Evolutionary conservation across 1,140 invertebrate species (phyloP), one percentile per base, ranked within the genome.

Genomic region (Belonocnema kinseyi): DNA sequence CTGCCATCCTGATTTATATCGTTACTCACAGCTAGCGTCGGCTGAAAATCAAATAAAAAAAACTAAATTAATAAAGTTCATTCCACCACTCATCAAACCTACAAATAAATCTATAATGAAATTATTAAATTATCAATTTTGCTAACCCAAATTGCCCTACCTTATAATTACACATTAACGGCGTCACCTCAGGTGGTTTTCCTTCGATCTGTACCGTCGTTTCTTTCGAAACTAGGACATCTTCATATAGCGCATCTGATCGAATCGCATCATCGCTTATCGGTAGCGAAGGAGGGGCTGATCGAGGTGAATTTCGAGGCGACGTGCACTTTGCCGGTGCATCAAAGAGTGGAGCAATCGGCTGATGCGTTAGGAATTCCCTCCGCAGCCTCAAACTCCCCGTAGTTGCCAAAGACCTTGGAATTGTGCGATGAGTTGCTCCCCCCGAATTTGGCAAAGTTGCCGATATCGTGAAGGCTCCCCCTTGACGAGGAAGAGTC

Each of bases 401-500:
- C 75, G 88, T 91, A 4, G 90, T 91, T 2, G 89, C 89, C 26
- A 91, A 72, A 71, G 87, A 92, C 54, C 91, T 88, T 21, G 92
- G 92, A 53, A 93, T 93, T 2, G 92, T 93, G 19, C 92, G 88
- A 81, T 92, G 92, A 1, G 86, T 83, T 7, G 83, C 83, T 14
- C 86, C 77, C 54, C 76, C 85, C 0, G 90, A 85, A 83, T 87
- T 91, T 7, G 88, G 85, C 66, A 91, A 74, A n/a, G 85, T 90
- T 1, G 90, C 85, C 8, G 90, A 91, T 84, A 91, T 91, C 6
- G 90, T 91, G 52, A 90, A 91, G 1, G 90, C 89, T 19, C 86
- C 88, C 19, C 83, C 85, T 77, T 88, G 87, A 13, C 87, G 82
- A n/a, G 89, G 87, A 50, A 90, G 81, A 1, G 88, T 87, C 6